Evolutionary conservation across 2,888 invertebrate species (phyloP).

Genomic region (Eupeodes luniger): DNA sequence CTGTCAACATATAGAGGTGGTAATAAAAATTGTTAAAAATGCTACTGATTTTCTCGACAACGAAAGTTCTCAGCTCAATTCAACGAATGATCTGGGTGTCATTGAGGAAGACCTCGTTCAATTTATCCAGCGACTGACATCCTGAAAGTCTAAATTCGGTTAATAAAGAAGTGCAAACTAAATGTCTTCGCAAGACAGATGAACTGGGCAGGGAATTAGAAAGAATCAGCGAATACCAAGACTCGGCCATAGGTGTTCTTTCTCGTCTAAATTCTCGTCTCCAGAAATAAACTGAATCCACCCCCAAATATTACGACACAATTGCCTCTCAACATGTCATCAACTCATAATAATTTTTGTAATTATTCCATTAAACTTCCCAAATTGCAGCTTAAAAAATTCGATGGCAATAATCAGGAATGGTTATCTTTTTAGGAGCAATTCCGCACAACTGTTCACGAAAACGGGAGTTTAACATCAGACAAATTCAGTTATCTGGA

Average conservation of each 20-base stretch:
- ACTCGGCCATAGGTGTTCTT: slow-evolving; percentile 23
- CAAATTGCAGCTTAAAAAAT: slow-evolving; percentile 13
- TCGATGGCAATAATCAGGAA: slow-evolving; percentile 20
- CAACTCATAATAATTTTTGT: neutral
- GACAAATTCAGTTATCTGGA: slow-evolving; percentile 51
- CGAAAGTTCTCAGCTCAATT: neutral
- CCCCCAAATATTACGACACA: neutral
- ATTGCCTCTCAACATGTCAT: neutral
- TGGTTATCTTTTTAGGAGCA: slow-evolving; percentile 53
- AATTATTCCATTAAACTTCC: slow-evolving; percentile 1
- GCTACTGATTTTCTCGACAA: slow-evolving; percentile 29
- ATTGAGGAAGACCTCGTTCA: slow-evolving; percentile 39
- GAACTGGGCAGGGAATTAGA: slow-evolving; percentile 38
- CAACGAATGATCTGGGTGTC: neutral
- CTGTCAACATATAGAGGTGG: slow-evolving; percentile 22
- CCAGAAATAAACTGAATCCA: neutral
- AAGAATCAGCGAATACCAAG: slow-evolving; percentile 32
- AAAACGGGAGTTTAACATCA: slow-evolving; percentile 6
- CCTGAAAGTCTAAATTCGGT: slow-evolving; percentile 16
- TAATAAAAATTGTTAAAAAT: slow-evolving; percentile 35
- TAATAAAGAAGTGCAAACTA: slow-evolving; percentile 33
- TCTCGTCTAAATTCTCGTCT: slow-evolving; percentile 13
- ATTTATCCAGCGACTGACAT: slow-evolving; percentile 37
- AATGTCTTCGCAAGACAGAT: slow-evolving; percentile 27
- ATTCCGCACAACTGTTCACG: slow-evolving; percentile 40